A percentile compares a stretch with the other conserved stretches of the same genome.
Evolutionary conservation across 2,888 invertebrate genomes (phyloP).

Genomic region (Conops quadrifasciatus): DNA sequence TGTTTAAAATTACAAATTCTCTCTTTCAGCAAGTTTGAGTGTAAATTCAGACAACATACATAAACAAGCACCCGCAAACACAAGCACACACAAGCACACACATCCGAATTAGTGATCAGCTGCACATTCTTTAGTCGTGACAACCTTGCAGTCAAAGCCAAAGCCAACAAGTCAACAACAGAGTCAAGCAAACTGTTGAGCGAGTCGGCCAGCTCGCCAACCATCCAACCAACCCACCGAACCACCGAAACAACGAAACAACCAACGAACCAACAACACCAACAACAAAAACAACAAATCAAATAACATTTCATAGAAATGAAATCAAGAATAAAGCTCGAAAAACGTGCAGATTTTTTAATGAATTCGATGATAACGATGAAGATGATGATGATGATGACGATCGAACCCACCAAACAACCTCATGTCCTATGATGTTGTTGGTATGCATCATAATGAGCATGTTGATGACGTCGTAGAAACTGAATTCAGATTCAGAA

Average conservation of each 20-base stretch:
- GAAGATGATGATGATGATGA: slow-evolving; percentile 6
- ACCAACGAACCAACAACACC: neutral
- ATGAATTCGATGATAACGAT: slow-evolving; percentile 29
- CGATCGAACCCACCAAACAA: slow-evolving; percentile 9
- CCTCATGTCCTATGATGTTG: neutral
- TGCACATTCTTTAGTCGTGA: too few species aligned
- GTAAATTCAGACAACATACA: too few species aligned
- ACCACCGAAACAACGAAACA: too few species aligned
- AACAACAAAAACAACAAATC: slow-evolving; percentile 31
- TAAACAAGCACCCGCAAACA: too few species aligned
- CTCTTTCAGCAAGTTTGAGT: too few species aligned
- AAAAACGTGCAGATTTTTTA: slow-evolving; percentile 32
- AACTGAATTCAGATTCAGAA: slow-evolving; percentile 8
- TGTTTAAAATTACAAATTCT: too few species aligned
- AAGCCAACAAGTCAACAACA: slow-evolving; percentile 15
- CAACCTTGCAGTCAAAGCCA: too few species aligned
- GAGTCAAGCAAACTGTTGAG: too few species aligned
- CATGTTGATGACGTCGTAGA: slow-evolving; percentile 25
- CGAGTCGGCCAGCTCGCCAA: slow-evolving; percentile 15
- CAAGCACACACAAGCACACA: too few species aligned
- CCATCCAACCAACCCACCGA: neutral
- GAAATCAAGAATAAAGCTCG: slow-evolving; percentile 28
- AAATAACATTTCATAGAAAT: slow-evolving; percentile 38
- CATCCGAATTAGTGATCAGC: too few species aligned
- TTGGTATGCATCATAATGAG: slow-evolving; percentile 14